Percentiles rank a stretch among this genome's conserved stretches.
Evolutionary conservation across 1,140 invertebrate species (phyloP).

Genomic region (Conus betulinus): DNA sequence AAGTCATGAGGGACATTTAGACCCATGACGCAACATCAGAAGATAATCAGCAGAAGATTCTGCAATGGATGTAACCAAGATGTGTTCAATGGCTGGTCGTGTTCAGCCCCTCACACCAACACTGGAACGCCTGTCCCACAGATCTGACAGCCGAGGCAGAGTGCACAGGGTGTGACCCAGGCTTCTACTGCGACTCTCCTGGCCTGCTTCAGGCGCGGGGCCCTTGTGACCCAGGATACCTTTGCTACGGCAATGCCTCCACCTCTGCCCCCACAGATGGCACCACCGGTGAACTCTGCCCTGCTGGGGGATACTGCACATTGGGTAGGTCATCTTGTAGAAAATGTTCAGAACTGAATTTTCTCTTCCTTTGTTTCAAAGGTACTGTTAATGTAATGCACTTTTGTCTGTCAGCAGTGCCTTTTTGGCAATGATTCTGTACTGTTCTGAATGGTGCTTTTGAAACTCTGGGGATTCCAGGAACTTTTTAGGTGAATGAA

Average conservation of each 20-base stretch:
- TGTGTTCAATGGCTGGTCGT: too few relatives aligned
- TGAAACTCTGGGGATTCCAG: too few relatives aligned
- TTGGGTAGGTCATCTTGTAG: slow-evolving; percentile 52
- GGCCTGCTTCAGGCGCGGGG: slow-evolving; percentile 67
- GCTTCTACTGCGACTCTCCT: slow-evolving; percentile 71
- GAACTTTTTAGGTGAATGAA: too few relatives aligned
- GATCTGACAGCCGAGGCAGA: slow-evolving; percentile 57
- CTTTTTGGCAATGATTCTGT: too few relatives aligned
- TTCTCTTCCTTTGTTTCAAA: too few relatives aligned
- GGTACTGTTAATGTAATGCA: too few relatives aligned
- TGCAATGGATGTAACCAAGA: too few relatives aligned
- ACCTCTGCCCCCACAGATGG: slow-evolving; percentile 69
- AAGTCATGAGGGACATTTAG: too few relatives aligned
- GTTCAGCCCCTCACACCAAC: neutral
- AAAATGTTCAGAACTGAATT: too few relatives aligned
- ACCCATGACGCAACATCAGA: neutral
- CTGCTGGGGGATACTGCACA: slow-evolving; percentile 69
- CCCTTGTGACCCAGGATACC: slow-evolving; percentile 70
- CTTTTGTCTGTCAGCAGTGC: too few relatives aligned
- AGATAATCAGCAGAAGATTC: too few relatives aligned
- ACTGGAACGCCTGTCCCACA: slow-evolving; percentile 35
- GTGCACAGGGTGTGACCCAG: slow-evolving; percentile 67
- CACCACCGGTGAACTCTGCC: slow-evolving; percentile 66
- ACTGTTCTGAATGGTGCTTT: too few relatives aligned
- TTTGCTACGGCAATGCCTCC: slow-evolving; percentile 67